A percentile compares a stretch with the other conserved stretches of the same genome.
Conservation (phyloP, 2,113 vertebrate genomes). For the Oreotrochilus melanogaster region DNA sequence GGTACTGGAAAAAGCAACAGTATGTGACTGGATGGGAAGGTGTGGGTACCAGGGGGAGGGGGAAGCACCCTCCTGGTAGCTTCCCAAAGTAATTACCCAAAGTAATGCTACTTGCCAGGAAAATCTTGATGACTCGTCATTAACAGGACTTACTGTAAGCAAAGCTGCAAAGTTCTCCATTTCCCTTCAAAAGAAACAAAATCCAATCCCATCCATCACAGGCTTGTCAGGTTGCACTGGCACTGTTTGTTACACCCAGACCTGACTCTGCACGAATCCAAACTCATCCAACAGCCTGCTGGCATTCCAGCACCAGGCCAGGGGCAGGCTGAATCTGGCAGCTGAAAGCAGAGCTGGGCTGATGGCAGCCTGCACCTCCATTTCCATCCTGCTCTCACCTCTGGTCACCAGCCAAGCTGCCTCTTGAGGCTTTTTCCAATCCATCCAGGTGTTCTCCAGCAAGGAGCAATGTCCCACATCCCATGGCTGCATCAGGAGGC, state of each 20-base stretch:
- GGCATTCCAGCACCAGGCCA: neutral
- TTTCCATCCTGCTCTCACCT: neutral
- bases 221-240: neutral
- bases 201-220: neutral
- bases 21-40: neutral
- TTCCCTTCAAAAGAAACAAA: neutral
- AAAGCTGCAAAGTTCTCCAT: neutral
- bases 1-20: slow-evolving; percentile 10
- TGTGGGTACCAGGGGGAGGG: neutral
- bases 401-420: neutral
- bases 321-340: accelerated
- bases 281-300: accelerated
- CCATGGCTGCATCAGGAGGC: neutral
- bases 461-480: neutral
- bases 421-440: neutral
- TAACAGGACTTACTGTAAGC: neutral
- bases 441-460: neutral
- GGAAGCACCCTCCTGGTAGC: neutral
- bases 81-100: neutral
- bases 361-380: neutral
- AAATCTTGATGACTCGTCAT: neutral
- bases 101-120: neutral
- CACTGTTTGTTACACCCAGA: neutral
- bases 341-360: neutral
- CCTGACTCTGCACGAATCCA: neutral